Base-by-base conservation (phyloP, 1,140 invertebrate species). In the Trypoxylus dichotomus region DNA sequence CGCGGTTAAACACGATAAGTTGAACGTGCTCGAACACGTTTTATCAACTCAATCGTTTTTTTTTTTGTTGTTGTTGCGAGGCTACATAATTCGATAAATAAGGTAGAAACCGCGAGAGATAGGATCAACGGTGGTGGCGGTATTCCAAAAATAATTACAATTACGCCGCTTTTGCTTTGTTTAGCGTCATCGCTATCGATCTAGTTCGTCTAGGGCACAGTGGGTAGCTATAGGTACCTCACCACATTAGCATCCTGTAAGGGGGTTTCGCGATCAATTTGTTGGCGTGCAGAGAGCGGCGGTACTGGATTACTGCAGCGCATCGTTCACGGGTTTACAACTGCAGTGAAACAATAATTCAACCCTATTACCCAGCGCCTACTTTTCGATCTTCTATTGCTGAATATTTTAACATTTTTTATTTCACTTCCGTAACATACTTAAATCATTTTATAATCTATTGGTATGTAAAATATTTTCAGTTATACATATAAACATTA, bases 111-210 rank as follows among this genome's bases (percentile, higher is more conserved):
- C 60, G 60, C 60, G 5, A 68, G 5, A 68, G 60, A 68, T 68
- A 13, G 60, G 10, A 68, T 68, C 60, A 47, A 54, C 47, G 47
- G 19, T 15, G 47, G 10, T n/a, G 21, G 60, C 27, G 24, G 13
- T 29, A 68, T 68, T 68, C 60, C 60, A 68, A 68, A 68, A 68
- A 68, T 68, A 68, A 68, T 68, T 68, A 68, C 25, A 68, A 68
- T 68, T 68, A 68, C 60, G 21, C 21, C n/a, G 47, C 47, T 54
- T 54, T 54, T 54, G 47, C 47, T 54, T 54, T 54, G 47, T 54
- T 54, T 54, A 19, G 47, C 47, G 47, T 54, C 47, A 54, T 54
- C 47, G 27, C 11, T 68, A 68, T 68, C 60, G 60, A 68, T 68
- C 60, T 68, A 27, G 24, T 29, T 68, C 19, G 47, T 54, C 47